phyloP scores from a whole-genome alignment of 2,888 invertebrate genomes.

The Syritta pipiens region DNA sequence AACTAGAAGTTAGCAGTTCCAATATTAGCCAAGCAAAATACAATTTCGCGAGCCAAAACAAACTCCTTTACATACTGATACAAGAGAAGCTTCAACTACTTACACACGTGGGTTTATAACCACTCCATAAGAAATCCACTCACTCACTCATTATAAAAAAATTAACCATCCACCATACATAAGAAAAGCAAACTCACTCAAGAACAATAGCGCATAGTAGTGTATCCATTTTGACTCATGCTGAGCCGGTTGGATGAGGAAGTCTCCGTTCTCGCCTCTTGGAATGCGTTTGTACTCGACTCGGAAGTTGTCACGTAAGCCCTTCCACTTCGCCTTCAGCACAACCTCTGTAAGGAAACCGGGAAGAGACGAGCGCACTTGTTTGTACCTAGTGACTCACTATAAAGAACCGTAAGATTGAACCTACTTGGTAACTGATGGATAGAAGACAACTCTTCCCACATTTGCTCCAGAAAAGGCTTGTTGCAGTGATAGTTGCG shows the following conservation, averaged over 20 bases:
- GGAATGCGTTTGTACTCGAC: conserved; percentile 79
- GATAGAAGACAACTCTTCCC: conserved; percentile 77
- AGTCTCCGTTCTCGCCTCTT: conserved; percentile 77
- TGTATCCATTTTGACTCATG: conserved; percentile 79
- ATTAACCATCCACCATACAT: too few species aligned
- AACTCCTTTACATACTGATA: too few species aligned
- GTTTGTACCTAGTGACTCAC: not conserved
- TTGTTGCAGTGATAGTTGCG: conserved; percentile 79
- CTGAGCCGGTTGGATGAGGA: conserved; percentile 77
- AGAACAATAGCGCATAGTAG: conserved; percentile 77
- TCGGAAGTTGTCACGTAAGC: conserved; percentile 79
- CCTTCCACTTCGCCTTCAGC: conserved; percentile 79
- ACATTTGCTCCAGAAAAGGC: conserved; percentile 79
- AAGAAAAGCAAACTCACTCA: conserved; percentile 74
- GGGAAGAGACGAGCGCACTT: conserved; percentile 7
- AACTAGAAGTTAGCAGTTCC: too few species aligned
- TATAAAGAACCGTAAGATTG: conserved; percentile 21
- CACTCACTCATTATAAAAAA: not conserved
- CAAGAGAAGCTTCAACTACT: too few species aligned
- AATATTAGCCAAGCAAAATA: too few species aligned
- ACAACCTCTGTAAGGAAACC: conserved; percentile 74
- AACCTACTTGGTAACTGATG: conserved; percentile 77
- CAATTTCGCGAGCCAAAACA: too few species aligned
- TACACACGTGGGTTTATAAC: too few species aligned
- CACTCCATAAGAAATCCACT: conserved; percentile 13